Percentiles rank a stretch among this genome's conserved stretches.
Evolutionary conservation across 2,113 vertebrate genomes (phyloP).

Genomic region (Odocoileus hemionus): DNA sequence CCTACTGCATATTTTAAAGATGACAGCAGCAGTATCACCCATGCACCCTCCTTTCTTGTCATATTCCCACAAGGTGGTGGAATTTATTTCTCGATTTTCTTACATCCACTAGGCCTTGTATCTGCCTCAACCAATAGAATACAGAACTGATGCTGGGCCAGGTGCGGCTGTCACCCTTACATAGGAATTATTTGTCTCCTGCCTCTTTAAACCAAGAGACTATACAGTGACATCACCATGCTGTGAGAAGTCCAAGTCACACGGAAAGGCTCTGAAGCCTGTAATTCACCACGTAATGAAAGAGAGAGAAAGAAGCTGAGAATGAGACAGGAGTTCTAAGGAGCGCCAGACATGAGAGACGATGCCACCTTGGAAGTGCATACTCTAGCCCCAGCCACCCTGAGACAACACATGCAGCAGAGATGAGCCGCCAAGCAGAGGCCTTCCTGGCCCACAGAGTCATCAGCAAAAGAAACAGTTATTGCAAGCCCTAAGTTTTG

Average conservation of each 20-base stretch:
- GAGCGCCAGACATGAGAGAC: not conserved
- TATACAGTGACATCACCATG: not conserved
- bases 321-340: not conserved
- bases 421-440: not conserved
- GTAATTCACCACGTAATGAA: not conserved
- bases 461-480: not conserved
- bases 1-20: not conserved
- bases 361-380: not conserved
- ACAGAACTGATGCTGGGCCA: not conserved
- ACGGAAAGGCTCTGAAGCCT: not conserved
- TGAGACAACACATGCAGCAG: not conserved
- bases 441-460: not conserved
- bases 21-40: not conserved
- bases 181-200: not conserved
- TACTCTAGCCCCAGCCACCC: not conserved
- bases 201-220: not conserved
- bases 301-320: not conserved
- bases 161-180: not conserved
- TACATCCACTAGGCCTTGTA: not conserved
- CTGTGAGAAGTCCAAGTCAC: not conserved
- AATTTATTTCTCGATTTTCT: not conserved
- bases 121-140: not conserved
- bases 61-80: not conserved
- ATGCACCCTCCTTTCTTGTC: not conserved
- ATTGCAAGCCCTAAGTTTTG: not conserved